Evolutionary conservation across 2,113 vertebrate species (phyloP).

Genomic region (Camelus bactrianus): DNA sequence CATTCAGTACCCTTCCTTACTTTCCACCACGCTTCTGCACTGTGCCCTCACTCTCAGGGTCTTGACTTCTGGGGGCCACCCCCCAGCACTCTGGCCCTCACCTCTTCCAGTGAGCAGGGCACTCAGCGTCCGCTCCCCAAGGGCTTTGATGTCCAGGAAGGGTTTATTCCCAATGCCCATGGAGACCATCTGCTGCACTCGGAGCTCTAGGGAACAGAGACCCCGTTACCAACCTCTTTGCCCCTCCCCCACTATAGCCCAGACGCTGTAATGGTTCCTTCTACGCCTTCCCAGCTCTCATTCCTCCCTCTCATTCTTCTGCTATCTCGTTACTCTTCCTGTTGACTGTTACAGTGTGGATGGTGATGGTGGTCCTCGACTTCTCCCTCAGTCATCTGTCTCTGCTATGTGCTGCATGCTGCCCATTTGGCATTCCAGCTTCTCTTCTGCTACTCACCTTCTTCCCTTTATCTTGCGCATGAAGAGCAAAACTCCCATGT

Average conservation of each 20-base stretch:
- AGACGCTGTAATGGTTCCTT: neutral
- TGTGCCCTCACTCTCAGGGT: neutral
- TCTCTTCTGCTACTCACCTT: neutral
- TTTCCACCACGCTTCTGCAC: neutral
- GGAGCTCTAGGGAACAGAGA: constrained; percentile 88
- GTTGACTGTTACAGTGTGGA: neutral
- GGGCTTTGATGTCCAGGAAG: constrained; percentile 91
- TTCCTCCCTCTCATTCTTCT: neutral
- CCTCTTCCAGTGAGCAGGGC: constrained; percentile 87
- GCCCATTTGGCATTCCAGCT: neutral
- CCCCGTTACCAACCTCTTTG: neutral
- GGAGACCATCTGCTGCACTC: constrained; percentile 93
- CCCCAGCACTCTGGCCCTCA: constrained; percentile 82
- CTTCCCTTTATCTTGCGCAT: neutral
- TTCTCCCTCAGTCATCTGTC: neutral
- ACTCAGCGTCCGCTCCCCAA: constrained; percentile 89
- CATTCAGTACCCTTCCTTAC: constrained; percentile 39
- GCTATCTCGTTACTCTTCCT: neutral
- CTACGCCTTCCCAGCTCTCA: neutral
- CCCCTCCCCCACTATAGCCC: neutral
- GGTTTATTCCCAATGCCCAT: constrained; percentile 94
- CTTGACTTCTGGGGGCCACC: constrained; percentile 29
- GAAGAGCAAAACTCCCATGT: constrained; percentile 33
- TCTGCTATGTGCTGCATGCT: neutral
- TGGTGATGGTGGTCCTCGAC: neutral